A percentile compares a stretch with the other conserved stretches of the same genome.
Conservation (phyloP, 2,113 vertebrate species). For the Bothrops jararaca region DNA sequence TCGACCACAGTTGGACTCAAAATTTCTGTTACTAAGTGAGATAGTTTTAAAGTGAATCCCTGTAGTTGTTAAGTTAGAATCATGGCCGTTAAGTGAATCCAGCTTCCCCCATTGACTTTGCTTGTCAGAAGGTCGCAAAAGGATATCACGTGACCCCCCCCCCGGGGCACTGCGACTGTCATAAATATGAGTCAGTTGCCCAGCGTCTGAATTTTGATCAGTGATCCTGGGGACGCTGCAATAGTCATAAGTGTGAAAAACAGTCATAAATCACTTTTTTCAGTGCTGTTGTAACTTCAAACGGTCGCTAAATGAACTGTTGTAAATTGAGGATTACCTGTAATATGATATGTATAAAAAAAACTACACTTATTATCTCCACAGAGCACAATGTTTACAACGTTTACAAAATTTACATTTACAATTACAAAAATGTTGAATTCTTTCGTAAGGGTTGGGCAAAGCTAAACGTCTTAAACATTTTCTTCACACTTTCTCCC, state of each 20-base stretch:
- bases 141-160: too few species aligned
- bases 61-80: not conserved
- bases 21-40: not conserved
- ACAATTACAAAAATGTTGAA: not conserved
- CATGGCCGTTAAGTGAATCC: not conserved
- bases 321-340: not conserved
- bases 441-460: not conserved
- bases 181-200: not conserved
- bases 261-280: too few species aligned
- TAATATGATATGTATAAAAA: not conserved
- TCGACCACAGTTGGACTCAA: not conserved
- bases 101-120: too few species aligned
- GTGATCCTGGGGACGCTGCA: not conserved
- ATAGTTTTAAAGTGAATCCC: not conserved
- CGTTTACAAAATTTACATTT: not conserved
- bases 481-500: not conserved
- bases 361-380: not conserved
- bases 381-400: not conserved
- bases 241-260: not conserved
- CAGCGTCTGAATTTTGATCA: not conserved
- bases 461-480: not conserved
- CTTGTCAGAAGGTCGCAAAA: too few species aligned
- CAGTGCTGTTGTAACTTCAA: not conserved
- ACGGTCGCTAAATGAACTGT: not conserved
- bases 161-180: too few species aligned